Base-by-base conservation (phyloP, 2,888 invertebrate genomes). In the Camptogramma bilineatum region DNA sequence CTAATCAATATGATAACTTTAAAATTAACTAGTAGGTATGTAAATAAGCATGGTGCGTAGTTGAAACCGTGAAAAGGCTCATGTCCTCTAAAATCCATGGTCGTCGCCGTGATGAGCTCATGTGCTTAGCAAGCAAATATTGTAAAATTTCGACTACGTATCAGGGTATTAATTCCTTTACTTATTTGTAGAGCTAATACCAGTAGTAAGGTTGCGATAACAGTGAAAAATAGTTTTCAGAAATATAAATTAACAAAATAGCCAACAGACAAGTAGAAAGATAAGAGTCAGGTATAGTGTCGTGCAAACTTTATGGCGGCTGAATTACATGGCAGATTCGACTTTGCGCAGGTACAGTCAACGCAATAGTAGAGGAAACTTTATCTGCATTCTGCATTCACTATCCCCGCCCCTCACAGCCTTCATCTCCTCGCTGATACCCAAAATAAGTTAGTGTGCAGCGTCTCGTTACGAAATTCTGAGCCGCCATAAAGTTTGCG, bases 11-110 rank as follows among this genome's bases (percentile, higher is more conserved):
- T 28, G 28, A 28, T 28, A 28, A 28, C 28, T 42, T 16, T 10
- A n/a, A n/a, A 42, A 42, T 16, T 16, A 17, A 44, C 44, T 8
- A 44, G 4, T 16, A 44, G 44, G 44, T 16, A 44, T 16, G 16
- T 44, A 44, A 44, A 44, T 13, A 44, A 17, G 4, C 17, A 42
- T 44, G 17, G 17, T 17, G 44, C 16, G 44, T 44, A 44, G 34
- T 44, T 7, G 13, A 4, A n/a, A 13, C 16, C 9, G 18, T 52
- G 39, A 28, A 18, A 18, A n/a, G 13, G 17, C 28, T 9, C 17
- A 2, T 44, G 57, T 34, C 50, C 39, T 42, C 42, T 42, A 51
- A 58, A 59, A 46, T 51, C 28, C 58, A 59, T 52, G 58, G 51
- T 52, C 46, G 18, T 13, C 48, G 17, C 44, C 28, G 44, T 51